Evolutionary conservation across 2,888 invertebrate genomes (phyloP).

Genomic region (Suillia variegata): DNA sequence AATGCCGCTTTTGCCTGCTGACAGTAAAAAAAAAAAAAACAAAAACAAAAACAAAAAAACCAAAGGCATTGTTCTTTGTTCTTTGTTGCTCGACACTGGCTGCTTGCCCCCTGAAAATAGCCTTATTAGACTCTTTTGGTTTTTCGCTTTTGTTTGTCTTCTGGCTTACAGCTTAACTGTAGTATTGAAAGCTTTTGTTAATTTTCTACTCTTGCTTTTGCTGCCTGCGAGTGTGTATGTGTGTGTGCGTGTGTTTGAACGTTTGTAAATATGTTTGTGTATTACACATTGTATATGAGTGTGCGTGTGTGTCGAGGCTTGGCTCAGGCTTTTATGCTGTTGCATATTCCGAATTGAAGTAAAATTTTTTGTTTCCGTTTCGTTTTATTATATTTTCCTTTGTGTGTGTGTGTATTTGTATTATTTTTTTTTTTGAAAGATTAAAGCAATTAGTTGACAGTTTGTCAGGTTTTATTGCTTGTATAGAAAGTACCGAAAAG

Average conservation of each 20-base stretch:
- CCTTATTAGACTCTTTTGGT: not conserved
- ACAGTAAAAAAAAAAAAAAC: too few relatives aligned
- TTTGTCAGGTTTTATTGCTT: not conserved
- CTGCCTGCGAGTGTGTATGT: too few relatives aligned
- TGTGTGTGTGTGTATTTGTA: too few relatives aligned
- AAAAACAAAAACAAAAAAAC: too few relatives aligned
- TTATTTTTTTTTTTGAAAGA: not conserved
- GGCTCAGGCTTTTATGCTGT: not conserved
- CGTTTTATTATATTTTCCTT: too few relatives aligned
- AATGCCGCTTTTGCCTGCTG: not conserved
- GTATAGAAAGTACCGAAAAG: not conserved
- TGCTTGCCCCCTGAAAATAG: not conserved
- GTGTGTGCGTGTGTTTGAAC: too few relatives aligned
- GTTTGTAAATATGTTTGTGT: too few relatives aligned
- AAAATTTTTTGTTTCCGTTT: not conserved
- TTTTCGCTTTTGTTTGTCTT: not conserved
- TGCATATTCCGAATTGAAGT: not conserved
- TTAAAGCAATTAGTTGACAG: not conserved
- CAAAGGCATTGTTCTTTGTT: not conserved
- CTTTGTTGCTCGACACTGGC: too few relatives aligned
- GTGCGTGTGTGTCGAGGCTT: not conserved
- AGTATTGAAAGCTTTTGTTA: not conserved
- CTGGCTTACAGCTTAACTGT: not conserved
- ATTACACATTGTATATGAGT: too few relatives aligned
- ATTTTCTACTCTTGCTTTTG: too few relatives aligned